Evolutionary conservation across 2,888 invertebrate species (phyloP).

Genomic region (Geotrupes spiniger): DNA sequence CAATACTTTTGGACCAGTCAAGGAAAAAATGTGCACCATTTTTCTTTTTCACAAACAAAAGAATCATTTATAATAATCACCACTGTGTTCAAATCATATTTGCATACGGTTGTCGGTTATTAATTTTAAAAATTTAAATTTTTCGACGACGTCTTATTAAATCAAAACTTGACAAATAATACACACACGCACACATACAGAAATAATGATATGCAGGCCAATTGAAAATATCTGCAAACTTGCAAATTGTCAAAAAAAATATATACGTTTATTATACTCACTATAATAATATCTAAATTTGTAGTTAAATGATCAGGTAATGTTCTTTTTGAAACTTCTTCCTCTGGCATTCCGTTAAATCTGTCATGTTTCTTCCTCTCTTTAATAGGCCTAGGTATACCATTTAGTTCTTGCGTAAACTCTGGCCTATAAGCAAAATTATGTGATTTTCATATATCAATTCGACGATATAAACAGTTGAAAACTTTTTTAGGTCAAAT

Average conservation of each 20-base stretch:
- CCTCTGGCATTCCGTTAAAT: constrained; percentile 95
- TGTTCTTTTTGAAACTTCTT: constrained; percentile 89
- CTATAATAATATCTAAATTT: constrained; percentile 97
- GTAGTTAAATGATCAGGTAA: constrained; percentile 91
- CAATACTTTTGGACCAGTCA: too few species aligned
- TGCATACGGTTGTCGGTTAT: too few species aligned
- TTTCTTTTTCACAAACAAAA: too few species aligned
- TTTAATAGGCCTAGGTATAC: constrained; percentile 63
- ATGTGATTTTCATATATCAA: too few species aligned
- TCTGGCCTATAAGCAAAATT: constrained; percentile 51
- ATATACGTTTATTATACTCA: constrained; percentile 61
- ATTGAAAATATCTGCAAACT: constrained; percentile 4
- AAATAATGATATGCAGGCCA: constrained; percentile 4
- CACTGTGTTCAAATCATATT: too few species aligned
- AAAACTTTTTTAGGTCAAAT: too few species aligned
- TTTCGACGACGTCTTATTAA: too few species aligned
- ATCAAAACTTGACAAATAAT: not conserved
- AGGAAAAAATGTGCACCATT: too few species aligned
- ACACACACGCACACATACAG: not conserved
- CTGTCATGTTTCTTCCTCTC: constrained; percentile 92
- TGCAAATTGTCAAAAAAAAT: not conserved
- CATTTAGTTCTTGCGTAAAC: constrained; percentile 56
- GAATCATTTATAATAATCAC: too few species aligned
- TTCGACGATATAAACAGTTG: too few species aligned
- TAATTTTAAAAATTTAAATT: too few species aligned